phyloP scores from a whole-genome alignment of 1,140 invertebrate species.

The Anastrepha ludens region DNA sequence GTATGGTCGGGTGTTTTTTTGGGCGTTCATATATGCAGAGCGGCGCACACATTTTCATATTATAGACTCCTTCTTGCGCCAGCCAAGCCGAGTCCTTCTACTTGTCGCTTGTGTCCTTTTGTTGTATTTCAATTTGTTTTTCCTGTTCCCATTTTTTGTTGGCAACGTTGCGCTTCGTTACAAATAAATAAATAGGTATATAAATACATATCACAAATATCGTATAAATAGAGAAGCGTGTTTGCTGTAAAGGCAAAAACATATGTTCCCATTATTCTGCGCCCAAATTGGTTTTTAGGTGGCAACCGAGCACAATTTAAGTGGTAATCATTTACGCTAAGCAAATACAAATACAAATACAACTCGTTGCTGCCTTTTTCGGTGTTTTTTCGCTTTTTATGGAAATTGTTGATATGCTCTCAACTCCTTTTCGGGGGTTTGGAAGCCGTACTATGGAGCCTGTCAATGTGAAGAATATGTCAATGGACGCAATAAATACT shows the following conservation, averaged over 20 bases:
- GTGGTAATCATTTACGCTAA: conserved; percentile 74
- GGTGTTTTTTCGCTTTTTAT: not conserved
- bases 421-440: not conserved
- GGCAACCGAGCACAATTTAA: conserved; percentile 73
- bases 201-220: not conserved
- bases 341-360: conserved; percentile 67
- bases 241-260: conserved; percentile 63
- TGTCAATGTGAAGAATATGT: too few relatives aligned
- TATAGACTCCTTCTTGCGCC: not conserved
- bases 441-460: not conserved
- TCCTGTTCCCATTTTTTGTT: not conserved
- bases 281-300: conserved; percentile 72
- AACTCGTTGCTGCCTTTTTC: conserved; percentile 3
- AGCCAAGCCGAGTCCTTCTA: not conserved
- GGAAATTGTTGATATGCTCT: not conserved
- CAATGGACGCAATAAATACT: too few relatives aligned
- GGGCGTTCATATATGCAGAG: not conserved
- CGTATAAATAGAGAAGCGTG: conserved; percentile 48
- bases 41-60: not conserved
- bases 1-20: not conserved
- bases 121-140: conserved; percentile 32
- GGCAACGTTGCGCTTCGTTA: conserved; percentile 22
- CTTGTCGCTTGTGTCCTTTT: conserved; percentile 17
- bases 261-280: conserved; percentile 70
- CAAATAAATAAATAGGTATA: conserved; percentile 47